Base-by-base conservation (phyloP, 2,113 vertebrate genomes). In the Ciconia stormi region DNA sequence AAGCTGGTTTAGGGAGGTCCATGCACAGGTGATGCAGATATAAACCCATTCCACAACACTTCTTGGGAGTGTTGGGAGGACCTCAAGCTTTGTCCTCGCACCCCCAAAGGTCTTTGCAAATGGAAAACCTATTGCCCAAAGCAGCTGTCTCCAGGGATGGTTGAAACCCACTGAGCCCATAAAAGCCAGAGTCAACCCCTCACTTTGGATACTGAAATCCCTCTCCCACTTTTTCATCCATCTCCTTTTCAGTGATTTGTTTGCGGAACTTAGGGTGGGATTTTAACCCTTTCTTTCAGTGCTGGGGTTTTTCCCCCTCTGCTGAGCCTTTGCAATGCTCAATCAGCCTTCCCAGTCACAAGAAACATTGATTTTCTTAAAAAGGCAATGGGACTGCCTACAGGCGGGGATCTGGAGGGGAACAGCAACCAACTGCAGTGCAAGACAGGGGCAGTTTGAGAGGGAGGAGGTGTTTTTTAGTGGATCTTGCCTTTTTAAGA, bases 401-500 rank as follows among this genome's bases (percentile, higher is more conserved):
- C 11, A 14, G 38, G 50, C 29, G 55, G 76, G 81, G 69, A 58
- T 66, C 27, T 70, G 19, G 32, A 81, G 23, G 4, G 20, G 26
- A 63, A 30, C n/a, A 87, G 59, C 59, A 89, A 55, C 32, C n/a
- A 65, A 13, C 23, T 30, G 55, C 72, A n/a, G 36, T 10, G 72
- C 58, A 73, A 83, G 40, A 40, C 0, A 0, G 30, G 65, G 27
- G 32, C 18, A 70, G 40, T 53, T 84, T 78, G 29, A 56, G 69
- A 79, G 32, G 27, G 50, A 71, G 12, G 11, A 16, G 34, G 6
- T 47, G 25, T 1, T 15, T 79, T 87, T 67, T 82, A 72, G 47
- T 79, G 61, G 56, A 46, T 50, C 62, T 82, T 92, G 91, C 83
- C 93, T 95, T 95, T 95, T 96, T 72, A 91, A 95, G 78, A 66